phyloP scores from a whole-genome alignment of 1,140 invertebrate genomes.

The Drosophila teissieri region DNA sequence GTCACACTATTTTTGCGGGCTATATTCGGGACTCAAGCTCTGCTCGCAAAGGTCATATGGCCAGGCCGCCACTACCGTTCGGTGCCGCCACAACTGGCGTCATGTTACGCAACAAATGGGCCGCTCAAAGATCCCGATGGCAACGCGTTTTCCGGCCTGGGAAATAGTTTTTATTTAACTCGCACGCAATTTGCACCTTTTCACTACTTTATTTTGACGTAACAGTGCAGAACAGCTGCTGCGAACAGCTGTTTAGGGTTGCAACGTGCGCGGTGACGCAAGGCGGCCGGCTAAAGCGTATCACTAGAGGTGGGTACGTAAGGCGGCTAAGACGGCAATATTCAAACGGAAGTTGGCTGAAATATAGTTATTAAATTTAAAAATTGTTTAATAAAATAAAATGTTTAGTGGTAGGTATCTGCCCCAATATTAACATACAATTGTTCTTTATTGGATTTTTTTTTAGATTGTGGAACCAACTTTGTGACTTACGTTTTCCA shows the following conservation, averaged over 20 bases:
- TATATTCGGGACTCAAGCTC: slow-evolving; percentile 1
- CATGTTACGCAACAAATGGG: slow-evolving; percentile 19
- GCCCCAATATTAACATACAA: background rate
- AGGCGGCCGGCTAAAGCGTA: background rate
- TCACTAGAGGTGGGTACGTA: background rate
- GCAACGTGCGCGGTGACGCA: slow-evolving; percentile 30
- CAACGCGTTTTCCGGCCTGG: background rate
- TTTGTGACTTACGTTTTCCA: no score
- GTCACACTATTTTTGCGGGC: slow-evolving; percentile 10
- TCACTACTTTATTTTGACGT: slow-evolving; percentile 71
- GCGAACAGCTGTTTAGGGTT: slow-evolving; percentile 35
- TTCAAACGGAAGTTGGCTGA: background rate
- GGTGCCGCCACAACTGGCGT: background rate
- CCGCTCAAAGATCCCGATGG: background rate
- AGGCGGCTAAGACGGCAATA: background rate
- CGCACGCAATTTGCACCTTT: slow-evolving; percentile 38
- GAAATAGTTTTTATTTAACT: slow-evolving; percentile 50
- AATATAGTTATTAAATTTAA: no score
- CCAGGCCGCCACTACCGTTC: slow-evolving; percentile 32
- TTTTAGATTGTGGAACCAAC: no score
- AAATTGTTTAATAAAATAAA: no score
- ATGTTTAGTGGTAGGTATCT: no score
- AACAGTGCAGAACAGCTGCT: slow-evolving; percentile 67
- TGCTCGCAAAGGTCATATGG: slow-evolving; percentile 6
- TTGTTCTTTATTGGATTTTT: no score